Percentiles rank a stretch among this genome's conserved stretches.
phyloP scores from a whole-genome alignment of 2,113 vertebrate genomes.

The Otis tarda region DNA sequence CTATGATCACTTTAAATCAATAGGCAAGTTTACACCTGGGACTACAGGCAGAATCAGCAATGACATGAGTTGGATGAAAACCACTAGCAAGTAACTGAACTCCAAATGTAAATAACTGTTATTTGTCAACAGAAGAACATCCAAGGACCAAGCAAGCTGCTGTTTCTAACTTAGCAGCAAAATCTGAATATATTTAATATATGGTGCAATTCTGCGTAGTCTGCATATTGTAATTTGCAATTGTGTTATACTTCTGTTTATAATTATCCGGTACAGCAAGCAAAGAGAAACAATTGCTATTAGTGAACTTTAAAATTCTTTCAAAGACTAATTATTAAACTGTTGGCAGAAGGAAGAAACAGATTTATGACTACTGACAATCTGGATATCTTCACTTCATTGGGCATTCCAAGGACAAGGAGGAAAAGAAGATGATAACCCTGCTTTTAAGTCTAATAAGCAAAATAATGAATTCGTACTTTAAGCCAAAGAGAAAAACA shows the following conservation, averaged over 20 bases:
- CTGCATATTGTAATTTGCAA: background rate
- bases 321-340: slow-evolving; percentile 42
- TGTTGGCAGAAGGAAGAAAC: slow-evolving; percentile 57
- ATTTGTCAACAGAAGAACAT: background rate
- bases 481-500: slow-evolving; percentile 25
- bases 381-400: slow-evolving; percentile 56
- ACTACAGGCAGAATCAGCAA: background rate
- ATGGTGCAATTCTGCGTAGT: background rate
- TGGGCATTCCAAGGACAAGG: slow-evolving; percentile 53
- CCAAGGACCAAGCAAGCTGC: background rate
- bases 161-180: background rate
- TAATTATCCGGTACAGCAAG: slow-evolving; percentile 22
- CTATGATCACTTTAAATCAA: background rate
- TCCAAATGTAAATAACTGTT: background rate
- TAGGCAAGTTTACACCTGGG: background rate
- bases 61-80: background rate
- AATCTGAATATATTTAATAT: background rate
- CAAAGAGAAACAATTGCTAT: slow-evolving; percentile 43
- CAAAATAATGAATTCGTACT: slow-evolving; percentile 46
- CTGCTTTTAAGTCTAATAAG: slow-evolving; percentile 49
- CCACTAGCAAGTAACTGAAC: background rate
- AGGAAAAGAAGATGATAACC: slow-evolving; percentile 30
- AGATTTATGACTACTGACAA: slow-evolving; percentile 62
- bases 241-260: background rate
- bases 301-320: slow-evolving; percentile 42